Evolutionary conservation across 2,113 vertebrate genomes (phyloP).

Genomic region (Fregetta grallaria): DNA sequence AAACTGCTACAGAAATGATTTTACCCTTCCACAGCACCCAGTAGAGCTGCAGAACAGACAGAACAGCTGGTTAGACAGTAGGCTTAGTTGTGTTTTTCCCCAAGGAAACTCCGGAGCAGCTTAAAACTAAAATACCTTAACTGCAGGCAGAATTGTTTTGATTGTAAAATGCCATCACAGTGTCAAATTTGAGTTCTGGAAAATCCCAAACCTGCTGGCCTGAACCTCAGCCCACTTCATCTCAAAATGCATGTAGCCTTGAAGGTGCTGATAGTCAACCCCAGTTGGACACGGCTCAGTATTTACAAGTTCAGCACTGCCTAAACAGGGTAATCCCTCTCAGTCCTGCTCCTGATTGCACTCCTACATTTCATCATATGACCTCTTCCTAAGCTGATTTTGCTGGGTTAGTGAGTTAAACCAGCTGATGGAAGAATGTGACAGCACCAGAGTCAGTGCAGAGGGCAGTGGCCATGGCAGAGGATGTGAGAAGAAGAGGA

Average conservation of each 20-base stretch:
- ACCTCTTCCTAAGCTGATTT: neutral
- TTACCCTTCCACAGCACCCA: neutral
- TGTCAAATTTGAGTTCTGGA: neutral
- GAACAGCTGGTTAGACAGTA: neutral
- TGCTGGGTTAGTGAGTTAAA: neutral
- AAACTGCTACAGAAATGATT: neutral
- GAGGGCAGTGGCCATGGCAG: neutral
- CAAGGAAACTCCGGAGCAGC: neutral
- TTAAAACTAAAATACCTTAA: neutral
- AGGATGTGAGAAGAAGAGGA: neutral
- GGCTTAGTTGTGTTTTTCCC: neutral
- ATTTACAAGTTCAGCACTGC: neutral
- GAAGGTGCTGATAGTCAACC: neutral
- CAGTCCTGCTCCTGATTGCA: neutral
- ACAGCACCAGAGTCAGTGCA: neutral
- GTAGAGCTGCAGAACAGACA: neutral
- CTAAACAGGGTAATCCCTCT: neutral
- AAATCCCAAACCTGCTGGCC: neutral
- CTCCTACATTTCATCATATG: rapidly evolving
- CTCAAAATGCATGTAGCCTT: neutral
- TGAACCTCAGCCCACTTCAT: neutral
- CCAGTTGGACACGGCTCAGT: neutral
- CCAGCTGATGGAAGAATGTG: neutral
- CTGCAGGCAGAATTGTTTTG: neutral
- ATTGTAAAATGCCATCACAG: neutral